phyloP scores from a whole-genome alignment of 2,797 vertebrate species.

The Harpagifer antarcticus region DNA sequence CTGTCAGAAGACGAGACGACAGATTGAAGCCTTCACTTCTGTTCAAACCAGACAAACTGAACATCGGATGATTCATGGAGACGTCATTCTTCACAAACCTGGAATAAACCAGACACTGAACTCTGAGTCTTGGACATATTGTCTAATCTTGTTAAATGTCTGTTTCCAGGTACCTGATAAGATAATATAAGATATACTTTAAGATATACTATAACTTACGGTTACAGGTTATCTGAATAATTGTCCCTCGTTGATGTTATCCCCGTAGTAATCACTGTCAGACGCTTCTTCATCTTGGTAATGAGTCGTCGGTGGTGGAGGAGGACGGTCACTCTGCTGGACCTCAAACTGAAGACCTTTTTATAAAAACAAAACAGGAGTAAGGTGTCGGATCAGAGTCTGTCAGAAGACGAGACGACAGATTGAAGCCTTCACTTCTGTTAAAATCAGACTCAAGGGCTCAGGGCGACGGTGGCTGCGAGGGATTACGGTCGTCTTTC shows the following conservation, averaged over 20 bases:
- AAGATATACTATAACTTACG: too few species aligned
- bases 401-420: conserved; percentile 30
- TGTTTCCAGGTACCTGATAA: too few species aligned
- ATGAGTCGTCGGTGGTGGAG: conserved; percentile 33
- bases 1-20: conserved; percentile 29
- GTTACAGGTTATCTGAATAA: too few species aligned
- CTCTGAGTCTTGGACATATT: neutral
- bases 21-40: neutral
- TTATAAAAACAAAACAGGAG: too few species aligned
- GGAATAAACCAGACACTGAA: neutral
- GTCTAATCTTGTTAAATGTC: too few species aligned
- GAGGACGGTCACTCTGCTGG: conserved; percentile 1
- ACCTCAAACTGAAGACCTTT: conserved; percentile 2
- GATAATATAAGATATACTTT: too few species aligned
- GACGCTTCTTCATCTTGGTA: conserved; percentile 39
- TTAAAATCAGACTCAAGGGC: neutral
- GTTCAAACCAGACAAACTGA: neutral
- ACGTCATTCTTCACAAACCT: neutral
- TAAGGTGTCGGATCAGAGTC: conserved; percentile 14
- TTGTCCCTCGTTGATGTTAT: too few species aligned
- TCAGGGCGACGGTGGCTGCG: too few species aligned
- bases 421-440: neutral
- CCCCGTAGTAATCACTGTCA: conserved; percentile 4
- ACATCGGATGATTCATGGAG: neutral
- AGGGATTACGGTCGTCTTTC: too few species aligned